These are phyloP conservation scores for Lineus longissimus DNA, from an alignment of 1,140 invertebrate genomes.

Conservation along the genomic window DNA sequence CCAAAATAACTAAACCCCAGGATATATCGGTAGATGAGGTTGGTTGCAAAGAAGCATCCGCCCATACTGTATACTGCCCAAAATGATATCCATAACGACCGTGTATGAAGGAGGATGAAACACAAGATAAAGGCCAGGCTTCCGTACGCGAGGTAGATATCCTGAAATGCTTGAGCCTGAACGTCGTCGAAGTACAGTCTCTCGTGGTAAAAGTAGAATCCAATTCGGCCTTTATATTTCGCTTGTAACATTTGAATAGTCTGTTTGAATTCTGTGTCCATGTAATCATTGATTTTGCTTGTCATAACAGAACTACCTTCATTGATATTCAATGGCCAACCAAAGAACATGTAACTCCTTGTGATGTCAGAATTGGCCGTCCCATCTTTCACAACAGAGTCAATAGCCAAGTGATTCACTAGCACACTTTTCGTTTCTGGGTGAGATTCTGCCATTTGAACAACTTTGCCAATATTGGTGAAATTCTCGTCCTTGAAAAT, in stretches of 20 bases:
- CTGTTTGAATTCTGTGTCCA: too few species aligned
- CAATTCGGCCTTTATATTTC: too few species aligned
- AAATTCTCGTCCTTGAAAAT: background rate
- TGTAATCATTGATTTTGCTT: too few species aligned
- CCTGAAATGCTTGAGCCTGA: background rate
- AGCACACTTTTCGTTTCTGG: background rate
- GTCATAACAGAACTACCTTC: too few species aligned
- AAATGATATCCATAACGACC: conserved; percentile 15
- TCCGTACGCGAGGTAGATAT: conserved; percentile 13
- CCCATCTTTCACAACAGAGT: background rate
- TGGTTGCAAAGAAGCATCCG: conserved; percentile 34
- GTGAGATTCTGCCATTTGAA: background rate
- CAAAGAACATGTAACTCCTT: background rate
- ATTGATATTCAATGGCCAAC: too few species aligned
- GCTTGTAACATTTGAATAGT: too few species aligned
- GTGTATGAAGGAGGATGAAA: conserved; percentile 18
- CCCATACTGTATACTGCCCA: conserved; percentile 34
- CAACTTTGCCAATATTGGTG: background rate
- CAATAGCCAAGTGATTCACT: background rate
- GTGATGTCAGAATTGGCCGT: background rate
- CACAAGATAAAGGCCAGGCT: conserved; percentile 16
- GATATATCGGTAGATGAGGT: conserved; percentile 35
- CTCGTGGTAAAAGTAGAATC: too few species aligned
- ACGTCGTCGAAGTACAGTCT: background rate
- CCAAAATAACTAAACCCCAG: conserved; percentile 40